These are phyloP conservation scores for Cantharis nigra DNA, from an alignment of 2,888 invertebrate species.

Conservation along the genomic window DNA sequence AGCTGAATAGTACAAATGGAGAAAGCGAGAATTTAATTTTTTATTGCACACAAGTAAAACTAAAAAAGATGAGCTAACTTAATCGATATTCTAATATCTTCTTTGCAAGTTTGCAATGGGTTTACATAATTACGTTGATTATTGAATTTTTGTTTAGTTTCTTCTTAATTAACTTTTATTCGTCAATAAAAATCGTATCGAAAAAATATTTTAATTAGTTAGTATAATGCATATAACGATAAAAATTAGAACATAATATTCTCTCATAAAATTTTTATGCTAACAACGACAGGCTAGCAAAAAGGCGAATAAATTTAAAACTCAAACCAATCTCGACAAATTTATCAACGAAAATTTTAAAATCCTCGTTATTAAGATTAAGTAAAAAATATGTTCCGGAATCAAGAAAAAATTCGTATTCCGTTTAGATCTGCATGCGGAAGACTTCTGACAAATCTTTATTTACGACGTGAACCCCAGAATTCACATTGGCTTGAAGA, in stretches of 20 bases:
- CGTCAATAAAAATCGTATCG: not conserved
- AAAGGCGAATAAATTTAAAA: slow-evolving; percentile 36
- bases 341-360: slow-evolving; percentile 40
- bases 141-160: not conserved
- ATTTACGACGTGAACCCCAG: slow-evolving; percentile 34
- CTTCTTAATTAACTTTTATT: slow-evolving; percentile 16
- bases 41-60: not conserved
- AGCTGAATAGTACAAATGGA: not conserved
- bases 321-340: slow-evolving; percentile 36
- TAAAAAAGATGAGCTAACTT: not conserved
- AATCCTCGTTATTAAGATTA: slow-evolving; percentile 44
- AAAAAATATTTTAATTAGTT: not conserved
- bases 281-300: slow-evolving; percentile 29
- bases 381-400: slow-evolving; percentile 45
- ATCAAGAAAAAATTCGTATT: slow-evolving; percentile 39
- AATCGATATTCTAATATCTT: not conserved
- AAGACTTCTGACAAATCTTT: slow-evolving; percentile 36
- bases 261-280: not conserved
- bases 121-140: not conserved
- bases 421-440: slow-evolving; percentile 36
- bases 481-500: slow-evolving; percentile 24
- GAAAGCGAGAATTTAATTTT: not conserved
- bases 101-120: not conserved
- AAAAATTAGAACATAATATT: not conserved
- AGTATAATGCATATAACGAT: not conserved